Evolutionary conservation across 2,797 vertebrate genomes (phyloP).

Genomic region (Chlorospingus semifuscus): DNA sequence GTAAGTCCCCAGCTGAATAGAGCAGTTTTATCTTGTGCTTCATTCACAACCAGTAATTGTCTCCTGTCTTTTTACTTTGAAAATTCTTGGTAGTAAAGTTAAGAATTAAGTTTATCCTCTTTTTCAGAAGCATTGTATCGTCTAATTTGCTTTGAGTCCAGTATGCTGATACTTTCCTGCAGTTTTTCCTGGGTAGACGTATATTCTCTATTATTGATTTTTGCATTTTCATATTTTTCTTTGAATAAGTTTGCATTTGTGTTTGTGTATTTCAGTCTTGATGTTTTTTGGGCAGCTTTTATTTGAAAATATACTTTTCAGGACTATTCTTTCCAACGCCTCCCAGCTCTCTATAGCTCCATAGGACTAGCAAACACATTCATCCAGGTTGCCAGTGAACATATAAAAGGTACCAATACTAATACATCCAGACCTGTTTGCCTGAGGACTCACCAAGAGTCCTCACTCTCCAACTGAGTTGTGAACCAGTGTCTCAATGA

Average conservation of each 20-base stretch:
- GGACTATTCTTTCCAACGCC: background rate
- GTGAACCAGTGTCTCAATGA: background rate
- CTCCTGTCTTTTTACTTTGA: background rate
- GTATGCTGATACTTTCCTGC: background rate
- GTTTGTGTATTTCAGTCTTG: background rate
- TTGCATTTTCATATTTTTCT: background rate
- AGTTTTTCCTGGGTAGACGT: background rate
- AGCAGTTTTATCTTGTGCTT: background rate
- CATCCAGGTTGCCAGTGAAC: background rate
- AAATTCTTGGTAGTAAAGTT: background rate
- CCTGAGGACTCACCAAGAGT: background rate
- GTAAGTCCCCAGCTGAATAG: rapidly evolving
- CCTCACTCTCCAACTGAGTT: background rate
- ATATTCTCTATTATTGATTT: background rate
- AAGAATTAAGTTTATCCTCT: background rate
- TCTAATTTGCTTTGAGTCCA: background rate
- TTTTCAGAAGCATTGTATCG: background rate
- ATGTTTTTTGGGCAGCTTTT: background rate
- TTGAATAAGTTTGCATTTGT: background rate
- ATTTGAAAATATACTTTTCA: background rate
- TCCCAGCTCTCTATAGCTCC: background rate
- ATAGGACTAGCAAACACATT: background rate
- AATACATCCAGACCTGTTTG: rapidly evolving
- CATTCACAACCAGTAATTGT: background rate
- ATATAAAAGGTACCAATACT: background rate